These are phyloP conservation scores for Python bivittatus DNA, from an alignment of 2,113 vertebrate genomes.

Conservation along the genomic window DNA sequence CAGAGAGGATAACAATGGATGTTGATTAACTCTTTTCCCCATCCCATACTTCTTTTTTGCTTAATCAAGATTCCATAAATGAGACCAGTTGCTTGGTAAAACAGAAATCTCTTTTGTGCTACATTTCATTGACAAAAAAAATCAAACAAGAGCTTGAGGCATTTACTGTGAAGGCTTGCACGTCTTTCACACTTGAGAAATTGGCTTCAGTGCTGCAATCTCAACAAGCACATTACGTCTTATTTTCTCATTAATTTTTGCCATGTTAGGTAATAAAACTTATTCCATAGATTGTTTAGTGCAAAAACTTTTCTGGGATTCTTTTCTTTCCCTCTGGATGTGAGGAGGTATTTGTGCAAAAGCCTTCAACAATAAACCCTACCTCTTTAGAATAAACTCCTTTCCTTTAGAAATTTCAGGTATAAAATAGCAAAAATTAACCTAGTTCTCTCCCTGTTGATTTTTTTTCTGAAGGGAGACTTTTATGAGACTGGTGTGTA, in stretches of 20 bases:
- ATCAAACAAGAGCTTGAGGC: neutral
- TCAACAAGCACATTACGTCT: neutral
- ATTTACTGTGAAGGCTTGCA: neutral
- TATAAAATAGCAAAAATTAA: neutral
- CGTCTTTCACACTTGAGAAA: neutral
- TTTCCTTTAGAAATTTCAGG: neutral
- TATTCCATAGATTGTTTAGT: neutral
- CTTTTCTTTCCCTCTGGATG: neutral
- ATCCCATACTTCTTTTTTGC: neutral
- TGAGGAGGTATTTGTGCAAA: neutral
- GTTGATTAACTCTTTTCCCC: neutral
- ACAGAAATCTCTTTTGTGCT: neutral
- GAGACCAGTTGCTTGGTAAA: neutral
- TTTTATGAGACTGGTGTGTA: neutral
- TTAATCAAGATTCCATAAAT: neutral
- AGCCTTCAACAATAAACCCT: neutral
- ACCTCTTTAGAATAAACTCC: neutral
- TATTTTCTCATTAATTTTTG: neutral
- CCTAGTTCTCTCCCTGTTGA: neutral
- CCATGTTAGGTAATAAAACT: neutral
- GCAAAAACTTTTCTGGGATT: neutral
- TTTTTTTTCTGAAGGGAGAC: no score
- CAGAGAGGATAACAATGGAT: neutral
- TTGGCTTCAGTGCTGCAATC: neutral
- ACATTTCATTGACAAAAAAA: neutral